phyloP scores from a whole-genome alignment of 1,140 invertebrate species.

The Ganaspis sp. region DNA sequence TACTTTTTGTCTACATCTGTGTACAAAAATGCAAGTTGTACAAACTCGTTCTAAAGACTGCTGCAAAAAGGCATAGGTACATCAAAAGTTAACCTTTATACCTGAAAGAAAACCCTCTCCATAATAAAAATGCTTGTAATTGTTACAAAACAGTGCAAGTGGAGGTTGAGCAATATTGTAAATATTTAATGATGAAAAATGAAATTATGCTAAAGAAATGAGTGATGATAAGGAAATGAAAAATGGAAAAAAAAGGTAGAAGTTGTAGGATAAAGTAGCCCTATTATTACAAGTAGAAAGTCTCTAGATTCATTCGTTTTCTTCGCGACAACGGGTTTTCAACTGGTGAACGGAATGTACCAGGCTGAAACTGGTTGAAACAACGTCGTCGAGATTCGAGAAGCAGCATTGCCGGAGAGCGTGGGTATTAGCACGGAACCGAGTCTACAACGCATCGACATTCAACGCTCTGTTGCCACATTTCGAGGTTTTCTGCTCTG shows the following conservation, averaged over 20 bases:
- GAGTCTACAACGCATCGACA: constrained; percentile 71
- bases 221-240: no score
- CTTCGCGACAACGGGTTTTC: constrained; percentile 3
- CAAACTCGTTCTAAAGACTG: no score
- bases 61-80: no score
- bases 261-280: constrained; percentile 63
- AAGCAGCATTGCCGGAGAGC: constrained; percentile 64
- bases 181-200: no score
- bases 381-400: constrained; percentile 57
- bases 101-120: no score
- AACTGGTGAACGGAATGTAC: constrained; percentile 6
- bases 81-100: no score
- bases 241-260: no score
- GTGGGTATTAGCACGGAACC: constrained; percentile 77
- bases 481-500: constrained; percentile 68
- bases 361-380: constrained; percentile 41
- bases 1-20: neutral
- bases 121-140: no score
- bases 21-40: no score
- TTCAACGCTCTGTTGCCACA: constrained; percentile 69
- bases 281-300: constrained; percentile 74
- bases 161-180: no score
- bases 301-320: constrained; percentile 66
- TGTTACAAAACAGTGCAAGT: no score
- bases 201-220: no score